Evolutionary conservation across 2,888 invertebrate genomes (phyloP), one percentile per base, ranked within the genome.

Genomic region (Crocallis elinguaria): DNA sequence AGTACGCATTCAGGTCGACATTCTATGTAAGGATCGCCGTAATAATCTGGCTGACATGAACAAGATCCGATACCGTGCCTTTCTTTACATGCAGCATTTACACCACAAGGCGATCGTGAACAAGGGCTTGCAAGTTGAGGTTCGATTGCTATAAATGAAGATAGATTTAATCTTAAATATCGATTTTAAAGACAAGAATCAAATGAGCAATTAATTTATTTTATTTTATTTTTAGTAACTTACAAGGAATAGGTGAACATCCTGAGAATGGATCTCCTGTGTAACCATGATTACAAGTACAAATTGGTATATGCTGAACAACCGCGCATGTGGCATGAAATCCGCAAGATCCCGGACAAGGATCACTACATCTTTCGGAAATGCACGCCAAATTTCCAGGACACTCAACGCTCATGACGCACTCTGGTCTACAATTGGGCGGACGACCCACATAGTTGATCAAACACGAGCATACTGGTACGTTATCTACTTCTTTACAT

Each of bases 1-100:
- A 95, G 93, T n/a, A 96, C 94, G 80, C 97, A 97, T 92, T 97
- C 97, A 17, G 97, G 97, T 75, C 96, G 93, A 81, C 97, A 97
- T 73, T 96, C 95, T 33, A 95, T 90, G 72, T 97, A 96, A 1
- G 97, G 97, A 88, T 97, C 96, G 43, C 97, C 97, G 71, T 94
- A 95, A 82, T 96, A 97, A 71, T 96, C 96, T 51, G 94, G 93
- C 60, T 96, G 88, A 86, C 97, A 97, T 59, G 94, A 92, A 82
- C 97, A 97, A 57, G 97, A 96, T 37, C 96, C 97, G 49, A 95
- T 95, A 66, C 95, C 95, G 73, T 95, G 94, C 71, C 94, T 93
- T 86, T 96, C 96, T 83, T 94, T 95, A 84, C 98, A 98, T 65
- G 96, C 85, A 42, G 98, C 96, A 80, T 97, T 97, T 23, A 95